Evolutionary conservation across 2,113 vertebrate species (phyloP).

Genomic region (Piprites chloris): DNA sequence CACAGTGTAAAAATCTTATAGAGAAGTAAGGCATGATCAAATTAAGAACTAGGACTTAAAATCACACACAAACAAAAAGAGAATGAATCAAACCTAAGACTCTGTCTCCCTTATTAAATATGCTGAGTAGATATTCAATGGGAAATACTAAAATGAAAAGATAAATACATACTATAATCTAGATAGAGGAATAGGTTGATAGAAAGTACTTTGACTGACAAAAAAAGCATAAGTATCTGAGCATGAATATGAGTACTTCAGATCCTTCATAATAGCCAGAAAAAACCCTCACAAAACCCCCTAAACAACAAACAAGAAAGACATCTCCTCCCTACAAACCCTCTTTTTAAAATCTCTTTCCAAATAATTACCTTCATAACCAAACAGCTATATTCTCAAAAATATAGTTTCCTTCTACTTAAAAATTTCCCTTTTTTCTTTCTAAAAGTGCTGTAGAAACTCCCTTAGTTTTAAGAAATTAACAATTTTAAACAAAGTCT

Average conservation of each 20-base stretch:
- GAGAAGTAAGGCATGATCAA: not conserved
- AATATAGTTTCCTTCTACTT: not conserved
- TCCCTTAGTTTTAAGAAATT: not conserved
- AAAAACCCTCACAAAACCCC: accelerated
- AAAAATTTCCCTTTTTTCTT: not conserved
- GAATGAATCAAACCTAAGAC: not conserved
- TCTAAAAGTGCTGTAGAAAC: not conserved
- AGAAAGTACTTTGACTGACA: not conserved
- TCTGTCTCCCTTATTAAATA: not conserved
- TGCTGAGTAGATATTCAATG: not conserved
- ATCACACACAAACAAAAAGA: not conserved
- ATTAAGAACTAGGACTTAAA: not conserved
- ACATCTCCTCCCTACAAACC: accelerated
- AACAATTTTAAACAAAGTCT: not conserved
- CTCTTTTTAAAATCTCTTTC: not conserved
- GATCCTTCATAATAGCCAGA: not conserved
- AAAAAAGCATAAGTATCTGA: not conserved
- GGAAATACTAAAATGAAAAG: not conserved
- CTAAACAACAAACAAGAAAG: not conserved
- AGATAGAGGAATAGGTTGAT: not conserved
- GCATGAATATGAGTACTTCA: not conserved
- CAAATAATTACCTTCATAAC: not conserved
- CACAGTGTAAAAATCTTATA: not conserved
- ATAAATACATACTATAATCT: not conserved
- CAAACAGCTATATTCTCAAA: not conserved